These are phyloP conservation scores for Bombycilla garrulus DNA, from an alignment of 2,113 vertebrate species.

Conservation along the genomic window DNA sequence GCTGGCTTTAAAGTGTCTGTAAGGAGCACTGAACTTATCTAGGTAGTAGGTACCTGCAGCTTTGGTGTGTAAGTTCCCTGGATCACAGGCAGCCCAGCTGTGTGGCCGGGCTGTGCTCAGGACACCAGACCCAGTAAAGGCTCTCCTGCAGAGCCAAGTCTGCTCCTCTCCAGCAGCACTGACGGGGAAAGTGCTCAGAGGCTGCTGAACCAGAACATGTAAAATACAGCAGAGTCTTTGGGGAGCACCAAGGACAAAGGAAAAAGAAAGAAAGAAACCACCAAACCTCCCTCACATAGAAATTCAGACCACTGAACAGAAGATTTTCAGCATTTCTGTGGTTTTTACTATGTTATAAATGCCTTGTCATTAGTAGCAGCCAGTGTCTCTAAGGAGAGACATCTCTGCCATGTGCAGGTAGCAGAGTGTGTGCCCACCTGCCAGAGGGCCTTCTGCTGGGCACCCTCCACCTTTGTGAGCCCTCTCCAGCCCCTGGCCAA, in stretches of 20 bases:
- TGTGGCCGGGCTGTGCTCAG: accelerated
- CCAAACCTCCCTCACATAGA: not conserved
- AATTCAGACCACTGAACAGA: not conserved
- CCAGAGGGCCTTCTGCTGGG: not conserved
- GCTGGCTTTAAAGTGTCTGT: accelerated
- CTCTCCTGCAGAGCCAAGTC: not conserved
- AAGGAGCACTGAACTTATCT: not conserved
- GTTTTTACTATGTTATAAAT: not conserved
- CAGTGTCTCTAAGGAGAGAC: not conserved
- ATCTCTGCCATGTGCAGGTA: not conserved
- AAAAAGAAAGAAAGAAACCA: not conserved
- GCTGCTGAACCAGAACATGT: not conserved
- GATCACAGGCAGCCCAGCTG: accelerated
- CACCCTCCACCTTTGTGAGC: not conserved
- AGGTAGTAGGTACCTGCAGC: accelerated
- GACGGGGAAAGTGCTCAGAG: not conserved
- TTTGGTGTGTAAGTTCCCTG: not conserved
- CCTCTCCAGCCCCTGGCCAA: not conserved
- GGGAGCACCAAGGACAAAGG: not conserved
- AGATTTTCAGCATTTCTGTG: not conserved
- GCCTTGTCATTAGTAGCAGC: not conserved
- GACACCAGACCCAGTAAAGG: not conserved
- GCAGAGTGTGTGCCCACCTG: not conserved
- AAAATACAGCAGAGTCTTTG: not conserved
- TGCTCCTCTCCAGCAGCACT: not conserved